Percentiles rank a stretch among this genome's conserved stretches.
phyloP scores from a whole-genome alignment of 2,797 vertebrate species.

The Sparus aurata region DNA sequence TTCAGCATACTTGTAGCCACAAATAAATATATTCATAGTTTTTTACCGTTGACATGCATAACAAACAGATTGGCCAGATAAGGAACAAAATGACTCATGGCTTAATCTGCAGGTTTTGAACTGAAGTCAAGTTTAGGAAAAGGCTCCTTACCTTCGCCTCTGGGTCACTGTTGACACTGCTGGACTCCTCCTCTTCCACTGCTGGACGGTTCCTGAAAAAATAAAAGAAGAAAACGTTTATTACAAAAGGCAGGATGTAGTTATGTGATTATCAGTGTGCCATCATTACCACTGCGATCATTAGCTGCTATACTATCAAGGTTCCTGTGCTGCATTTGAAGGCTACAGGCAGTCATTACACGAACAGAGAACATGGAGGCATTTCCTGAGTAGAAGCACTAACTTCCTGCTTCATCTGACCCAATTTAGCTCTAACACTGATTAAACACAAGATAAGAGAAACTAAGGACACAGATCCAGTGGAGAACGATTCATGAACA shows the following conservation, averaged over 20 bases:
- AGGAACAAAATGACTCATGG: background rate
- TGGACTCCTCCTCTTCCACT: slow-evolving; percentile 91
- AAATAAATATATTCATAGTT: background rate
- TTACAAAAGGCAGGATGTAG: slow-evolving; percentile 3
- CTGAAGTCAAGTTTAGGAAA: background rate
- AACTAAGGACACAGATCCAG: slow-evolving; percentile 1
- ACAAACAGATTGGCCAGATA: no score
- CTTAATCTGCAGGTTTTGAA: background rate
- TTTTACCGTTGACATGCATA: background rate
- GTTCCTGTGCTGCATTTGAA: slow-evolving; percentile 23
- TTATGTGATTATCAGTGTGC: slow-evolving; percentile 7
- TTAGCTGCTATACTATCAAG: slow-evolving; percentile 24
- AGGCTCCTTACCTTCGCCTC: slow-evolving; percentile 90
- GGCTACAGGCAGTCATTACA: slow-evolving; percentile 42
- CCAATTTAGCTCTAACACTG: slow-evolving; percentile 37
- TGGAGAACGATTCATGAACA: background rate
- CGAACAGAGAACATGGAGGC: slow-evolving; percentile 47
- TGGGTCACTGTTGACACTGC: slow-evolving; percentile 91
- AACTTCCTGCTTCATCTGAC: slow-evolving; percentile 58
- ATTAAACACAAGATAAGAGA: slow-evolving; percentile 53
- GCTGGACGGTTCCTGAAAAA: slow-evolving; percentile 88
- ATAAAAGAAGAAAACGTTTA: background rate
- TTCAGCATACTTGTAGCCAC: background rate
- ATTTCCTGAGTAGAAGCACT: slow-evolving; percentile 59
- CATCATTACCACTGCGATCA: slow-evolving; percentile 7